A percentile compares a stretch with the other conserved stretches of the same genome.
Evolutionary conservation across 2,888 invertebrate species (phyloP).

Genomic region (Ryuthela nishihirai): DNA sequence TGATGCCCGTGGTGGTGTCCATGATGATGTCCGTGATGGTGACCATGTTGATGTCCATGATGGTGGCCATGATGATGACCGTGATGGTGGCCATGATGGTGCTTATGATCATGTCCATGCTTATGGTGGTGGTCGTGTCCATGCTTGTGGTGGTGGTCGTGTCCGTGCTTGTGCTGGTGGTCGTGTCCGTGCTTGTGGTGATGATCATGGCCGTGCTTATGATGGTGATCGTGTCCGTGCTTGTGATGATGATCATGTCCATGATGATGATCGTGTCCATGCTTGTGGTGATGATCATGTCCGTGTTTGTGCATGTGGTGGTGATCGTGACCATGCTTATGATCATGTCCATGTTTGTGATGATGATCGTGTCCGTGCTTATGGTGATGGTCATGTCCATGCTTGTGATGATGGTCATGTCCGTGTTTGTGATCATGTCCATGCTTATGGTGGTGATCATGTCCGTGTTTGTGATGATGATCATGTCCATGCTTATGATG

Average conservation of each 20-base stretch:
- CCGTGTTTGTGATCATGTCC: no score
- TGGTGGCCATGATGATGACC: slow-evolving; percentile 12
- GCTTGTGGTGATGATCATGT: slow-evolving; percentile 15
- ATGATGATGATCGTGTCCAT: slow-evolving; percentile 21
- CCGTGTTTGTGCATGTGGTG: slow-evolving; percentile 23
- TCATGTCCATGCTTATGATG: no score
- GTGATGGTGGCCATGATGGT: slow-evolving; percentile 16
- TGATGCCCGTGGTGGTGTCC: slow-evolving; percentile 19
- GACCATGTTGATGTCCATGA: slow-evolving; percentile 13
- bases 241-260: slow-evolving; percentile 15
- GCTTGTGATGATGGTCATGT: no score
- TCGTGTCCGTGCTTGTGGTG: slow-evolving; percentile 19
- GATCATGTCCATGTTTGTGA: no score
- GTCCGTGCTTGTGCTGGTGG: slow-evolving; percentile 17
- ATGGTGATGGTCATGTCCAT: no score
- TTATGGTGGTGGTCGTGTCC: slow-evolving; percentile 17
- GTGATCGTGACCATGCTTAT: no score
- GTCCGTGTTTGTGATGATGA: no score
- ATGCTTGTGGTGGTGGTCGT: slow-evolving; percentile 14
- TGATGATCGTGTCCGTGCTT: no score
- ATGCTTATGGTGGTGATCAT: no score
- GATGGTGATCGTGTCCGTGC: slow-evolving; percentile 16
- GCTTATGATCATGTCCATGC: slow-evolving; percentile 12
- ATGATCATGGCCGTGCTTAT: slow-evolving; percentile 15
- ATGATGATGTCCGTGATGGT: slow-evolving; percentile 11